Evolutionary conservation across 1,140 invertebrate species (phyloP), one percentile per base, ranked within the genome.

Genomic region (Antheraea pernyi): DNA sequence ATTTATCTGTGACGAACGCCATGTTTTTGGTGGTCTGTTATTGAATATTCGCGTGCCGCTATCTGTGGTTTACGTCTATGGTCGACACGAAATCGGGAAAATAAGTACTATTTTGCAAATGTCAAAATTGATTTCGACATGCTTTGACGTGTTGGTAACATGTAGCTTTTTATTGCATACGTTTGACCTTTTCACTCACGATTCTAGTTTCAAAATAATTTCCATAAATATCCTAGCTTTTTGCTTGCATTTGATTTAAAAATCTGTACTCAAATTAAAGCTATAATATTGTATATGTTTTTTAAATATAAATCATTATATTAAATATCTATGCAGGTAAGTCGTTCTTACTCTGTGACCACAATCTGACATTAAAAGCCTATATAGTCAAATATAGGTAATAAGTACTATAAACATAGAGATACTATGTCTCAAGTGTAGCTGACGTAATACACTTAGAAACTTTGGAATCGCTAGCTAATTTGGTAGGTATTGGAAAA

Each of bases 1-100:
- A 70, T 70, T 70, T 70, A 70, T 70, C 30, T n/a, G 61, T 63
- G 22, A 37, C 61, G 30, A 53, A 13, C 13, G 46, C 46, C 46
- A 53, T 53, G 46, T 36, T 30, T 65, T 60, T 65, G 7, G 18
- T 19, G 18, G 0, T 9, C 19, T 36, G 46, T 66, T 18, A 22
- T 61, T 69, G 18, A 65, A 48, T 67, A 68, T 65, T 68, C 59
- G 61, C 61, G 30, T 63, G 18, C 19, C 13, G 13, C 7, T 37
- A 30, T 67, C 63, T 48, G 46, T 48, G 11, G 46, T 48, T 48
- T 48, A 48, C n/a, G n/a, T 61, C 19, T 36, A 61, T 61, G 59
- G 59, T 7, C 59, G 30, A 61, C 30, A 61, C 19, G 59, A 61
- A 61, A 53, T 53, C 46, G 46, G 46, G 46, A 6, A 53, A 53